These are phyloP conservation scores for Sebastiscus tertius DNA, from an alignment of 2,797 vertebrate genomes.

Conservation along the genomic window DNA sequence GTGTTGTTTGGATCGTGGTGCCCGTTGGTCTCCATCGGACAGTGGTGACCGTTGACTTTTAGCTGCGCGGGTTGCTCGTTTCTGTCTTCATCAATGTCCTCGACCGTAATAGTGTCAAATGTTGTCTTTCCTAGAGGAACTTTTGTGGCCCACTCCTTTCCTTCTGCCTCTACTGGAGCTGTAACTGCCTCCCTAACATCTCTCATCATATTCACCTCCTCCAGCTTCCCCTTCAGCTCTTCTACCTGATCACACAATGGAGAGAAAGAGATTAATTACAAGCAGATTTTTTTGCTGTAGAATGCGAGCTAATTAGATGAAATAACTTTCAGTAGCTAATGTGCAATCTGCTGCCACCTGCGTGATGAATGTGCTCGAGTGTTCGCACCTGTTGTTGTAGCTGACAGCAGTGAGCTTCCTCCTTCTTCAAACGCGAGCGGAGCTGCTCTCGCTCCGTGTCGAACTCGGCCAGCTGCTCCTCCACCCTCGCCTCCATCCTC, in stretches of 20 bases:
- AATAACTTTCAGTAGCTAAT: neutral
- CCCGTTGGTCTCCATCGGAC: constrained; percentile 51
- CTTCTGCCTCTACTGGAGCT: constrained; percentile 23
- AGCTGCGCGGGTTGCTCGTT: constrained; percentile 15
- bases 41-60: constrained; percentile 59
- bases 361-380: neutral
- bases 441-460: constrained; percentile 96
- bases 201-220: constrained; percentile 70
- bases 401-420: constrained; percentile 89
- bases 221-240: constrained; percentile 85
- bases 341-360: neutral
- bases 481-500: constrained; percentile 94
- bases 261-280: neutral
- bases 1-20: constrained; percentile 38
- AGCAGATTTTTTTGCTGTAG: neutral
- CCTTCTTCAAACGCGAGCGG: constrained; percentile 90
- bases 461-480: constrained; percentile 95
- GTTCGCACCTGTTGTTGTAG: constrained; percentile 86
- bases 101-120: constrained; percentile 65
- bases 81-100: constrained; percentile 61
- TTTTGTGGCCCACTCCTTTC: constrained; percentile 49
- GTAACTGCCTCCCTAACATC: neutral
- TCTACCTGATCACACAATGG: constrained; percentile 78
- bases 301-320: neutral
- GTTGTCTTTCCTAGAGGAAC: constrained; percentile 25